phyloP scores from a whole-genome alignment of 2,113 vertebrate genomes.

The Odontesthes bonariensis region DNA sequence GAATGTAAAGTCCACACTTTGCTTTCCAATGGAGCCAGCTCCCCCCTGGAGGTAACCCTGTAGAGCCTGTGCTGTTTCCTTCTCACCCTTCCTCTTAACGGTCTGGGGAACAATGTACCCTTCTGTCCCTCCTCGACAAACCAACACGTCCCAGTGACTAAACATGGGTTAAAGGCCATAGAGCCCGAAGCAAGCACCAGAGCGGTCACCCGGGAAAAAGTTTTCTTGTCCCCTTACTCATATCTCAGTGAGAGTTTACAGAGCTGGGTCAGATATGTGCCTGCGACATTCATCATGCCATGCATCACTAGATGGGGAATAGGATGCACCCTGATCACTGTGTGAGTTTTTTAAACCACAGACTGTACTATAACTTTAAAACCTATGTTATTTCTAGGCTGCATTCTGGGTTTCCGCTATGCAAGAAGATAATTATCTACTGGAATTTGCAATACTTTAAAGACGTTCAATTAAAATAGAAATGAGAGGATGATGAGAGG shows the following conservation, averaged over 20 bases:
- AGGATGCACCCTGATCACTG: background rate
- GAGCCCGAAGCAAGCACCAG: conserved; percentile 45
- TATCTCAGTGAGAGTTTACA: conserved; percentile 12
- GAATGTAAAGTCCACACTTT: conserved; percentile 22
- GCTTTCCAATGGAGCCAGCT: conserved; percentile 2
- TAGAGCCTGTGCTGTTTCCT: conserved; percentile 51
- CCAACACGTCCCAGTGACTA: conserved; percentile 45
- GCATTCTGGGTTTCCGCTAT: background rate
- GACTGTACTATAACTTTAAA: background rate
- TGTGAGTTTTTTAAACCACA: background rate
- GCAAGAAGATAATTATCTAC: background rate
- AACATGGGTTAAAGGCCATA: conserved; percentile 50
- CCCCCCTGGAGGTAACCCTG: conserved; percentile 44
- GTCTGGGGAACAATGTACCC: conserved; percentile 66
- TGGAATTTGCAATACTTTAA: background rate
- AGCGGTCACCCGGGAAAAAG: conserved; percentile 39
- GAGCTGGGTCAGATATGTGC: background rate
- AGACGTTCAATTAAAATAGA: background rate
- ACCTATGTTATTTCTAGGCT: background rate
- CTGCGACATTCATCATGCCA: background rate
- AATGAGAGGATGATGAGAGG: background rate
- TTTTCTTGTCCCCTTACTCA: conserved; percentile 34
- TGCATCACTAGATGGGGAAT: background rate
- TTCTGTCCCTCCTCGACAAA: conserved; percentile 61
- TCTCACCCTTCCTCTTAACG: conserved; percentile 59